phyloP scores from a whole-genome alignment of 2,113 vertebrate species.

The Anguilla rostrata region DNA sequence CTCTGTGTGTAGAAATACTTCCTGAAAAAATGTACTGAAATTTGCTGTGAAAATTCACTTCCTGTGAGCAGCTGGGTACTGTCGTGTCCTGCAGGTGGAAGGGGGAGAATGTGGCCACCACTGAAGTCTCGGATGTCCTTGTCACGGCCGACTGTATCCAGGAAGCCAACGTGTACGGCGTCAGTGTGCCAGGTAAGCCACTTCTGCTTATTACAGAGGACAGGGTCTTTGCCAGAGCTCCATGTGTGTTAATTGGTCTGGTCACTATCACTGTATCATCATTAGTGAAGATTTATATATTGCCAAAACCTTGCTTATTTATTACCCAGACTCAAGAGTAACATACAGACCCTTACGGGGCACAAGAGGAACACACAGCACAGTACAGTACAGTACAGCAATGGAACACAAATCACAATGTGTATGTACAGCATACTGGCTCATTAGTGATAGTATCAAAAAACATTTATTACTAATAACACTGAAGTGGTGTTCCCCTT shows the following conservation, averaged over 20 bases:
- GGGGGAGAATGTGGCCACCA: constrained; percentile 89
- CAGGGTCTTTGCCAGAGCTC: not conserved
- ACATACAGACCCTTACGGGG: no score
- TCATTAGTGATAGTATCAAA: no score
- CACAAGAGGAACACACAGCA: no score
- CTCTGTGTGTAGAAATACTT: no score
- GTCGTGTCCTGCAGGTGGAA: constrained; percentile 75
- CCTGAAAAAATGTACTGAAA: no score
- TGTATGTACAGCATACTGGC: no score
- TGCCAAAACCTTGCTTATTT: not conserved
- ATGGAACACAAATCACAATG: no score
- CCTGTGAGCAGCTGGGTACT: not conserved
- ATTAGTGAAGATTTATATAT: not conserved
- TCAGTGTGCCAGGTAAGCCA: constrained; percentile 52
- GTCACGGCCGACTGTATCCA: constrained; percentile 69
- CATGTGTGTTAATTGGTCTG: not conserved
- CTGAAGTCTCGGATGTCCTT: constrained; percentile 79
- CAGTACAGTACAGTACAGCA: no score
- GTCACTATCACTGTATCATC: not conserved
- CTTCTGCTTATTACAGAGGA: no score
- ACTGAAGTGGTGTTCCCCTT: no score
- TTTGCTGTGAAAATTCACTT: not conserved
- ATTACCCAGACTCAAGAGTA: not conserved
- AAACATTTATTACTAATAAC: no score
- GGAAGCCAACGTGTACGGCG: constrained; percentile 84